Evolutionary conservation across 2,888 invertebrate genomes (phyloP).

Genomic region (Hypolimnas misippus): DNA sequence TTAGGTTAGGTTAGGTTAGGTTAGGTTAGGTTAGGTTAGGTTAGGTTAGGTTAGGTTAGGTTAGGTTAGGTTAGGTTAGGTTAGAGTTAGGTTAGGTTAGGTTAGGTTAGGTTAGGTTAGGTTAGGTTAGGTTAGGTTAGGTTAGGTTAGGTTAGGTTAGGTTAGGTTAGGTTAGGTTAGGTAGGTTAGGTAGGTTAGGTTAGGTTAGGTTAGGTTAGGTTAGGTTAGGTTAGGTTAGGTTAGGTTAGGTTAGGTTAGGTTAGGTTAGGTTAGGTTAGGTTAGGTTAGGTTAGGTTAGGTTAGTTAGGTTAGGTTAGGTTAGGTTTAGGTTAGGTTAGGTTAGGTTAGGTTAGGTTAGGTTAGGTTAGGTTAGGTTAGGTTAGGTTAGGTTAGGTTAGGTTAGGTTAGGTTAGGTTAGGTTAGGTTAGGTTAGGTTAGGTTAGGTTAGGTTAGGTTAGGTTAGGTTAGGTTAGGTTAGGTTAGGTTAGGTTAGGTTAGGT

Average conservation of each 20-base stretch:
- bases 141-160: conserved; percentile 21
- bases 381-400: conserved; percentile 23
- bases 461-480: conserved; percentile 23
- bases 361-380: conserved; percentile 21
- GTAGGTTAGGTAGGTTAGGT: too few species aligned
- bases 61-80: too few species aligned
- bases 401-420: conserved; percentile 22
- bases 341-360: conserved; percentile 22
- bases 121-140: conserved; percentile 24
- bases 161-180: conserved; percentile 36
- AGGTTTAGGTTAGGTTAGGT: too few species aligned
- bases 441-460: conserved; percentile 22
- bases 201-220: conserved; percentile 38
- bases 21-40: conserved; percentile 21
- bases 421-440: conserved; percentile 15
- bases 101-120: conserved; percentile 21
- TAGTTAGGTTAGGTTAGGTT: conserved; percentile 10
- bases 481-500: conserved; percentile 21
- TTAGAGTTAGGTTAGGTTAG: conserved; percentile 5
- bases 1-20: conserved; percentile 20
- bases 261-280: conserved; percentile 19
- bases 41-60: conserved; percentile 9
- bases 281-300: conserved; percentile 9
- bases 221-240: conserved; percentile 11
- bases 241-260: conserved; percentile 22